Conservation (phyloP, 2,888 invertebrate genomes). For the Drosophila limbata region DNA sequence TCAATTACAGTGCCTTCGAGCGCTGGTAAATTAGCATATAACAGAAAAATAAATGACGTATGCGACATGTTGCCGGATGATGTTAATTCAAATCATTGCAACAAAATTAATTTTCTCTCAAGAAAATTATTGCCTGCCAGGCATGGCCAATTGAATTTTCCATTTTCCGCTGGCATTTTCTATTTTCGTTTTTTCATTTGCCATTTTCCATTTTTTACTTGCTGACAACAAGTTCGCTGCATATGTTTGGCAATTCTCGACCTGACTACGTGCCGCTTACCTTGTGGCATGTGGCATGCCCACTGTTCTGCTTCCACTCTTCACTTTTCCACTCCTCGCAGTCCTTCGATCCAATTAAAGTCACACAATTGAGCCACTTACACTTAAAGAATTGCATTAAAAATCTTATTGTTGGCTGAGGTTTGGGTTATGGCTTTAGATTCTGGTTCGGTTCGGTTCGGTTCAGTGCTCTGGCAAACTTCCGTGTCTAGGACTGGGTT, state of each 20-base stretch:
- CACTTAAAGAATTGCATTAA: constrained; percentile 71
- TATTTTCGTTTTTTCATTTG: constrained; percentile 8
- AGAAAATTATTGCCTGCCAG: constrained; percentile 45
- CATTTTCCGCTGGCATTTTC: constrained; percentile 13
- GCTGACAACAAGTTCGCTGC: constrained; percentile 25
- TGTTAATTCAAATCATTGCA: constrained; percentile 61
- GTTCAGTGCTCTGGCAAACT: constrained; percentile 55
- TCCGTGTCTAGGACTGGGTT: constrained; percentile 44
- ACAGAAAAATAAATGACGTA: constrained; percentile 28
- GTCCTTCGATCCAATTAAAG: constrained; percentile 37
- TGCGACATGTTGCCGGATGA: constrained; percentile 47
- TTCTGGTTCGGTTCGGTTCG: constrained; percentile 20
- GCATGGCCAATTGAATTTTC: constrained; percentile 62
- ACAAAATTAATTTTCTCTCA: constrained; percentile 44
- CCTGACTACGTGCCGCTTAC: constrained; percentile 51
- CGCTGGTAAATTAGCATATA: constrained; percentile 27
- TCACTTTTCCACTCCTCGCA: neutral
- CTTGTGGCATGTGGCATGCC: constrained; percentile 4
- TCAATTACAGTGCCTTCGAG: constrained; percentile 31
- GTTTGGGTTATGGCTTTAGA: constrained; percentile 9
- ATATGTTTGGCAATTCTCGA: constrained; percentile 60
- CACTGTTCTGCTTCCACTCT: neutral
- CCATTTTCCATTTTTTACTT: constrained; percentile 5
- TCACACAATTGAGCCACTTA: constrained; percentile 65
- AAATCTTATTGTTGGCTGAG: constrained; percentile 38